Evolutionary conservation across 2,888 invertebrate species (phyloP), one percentile per base, ranked within the genome.

Genomic region (Drosophila lutescens): DNA sequence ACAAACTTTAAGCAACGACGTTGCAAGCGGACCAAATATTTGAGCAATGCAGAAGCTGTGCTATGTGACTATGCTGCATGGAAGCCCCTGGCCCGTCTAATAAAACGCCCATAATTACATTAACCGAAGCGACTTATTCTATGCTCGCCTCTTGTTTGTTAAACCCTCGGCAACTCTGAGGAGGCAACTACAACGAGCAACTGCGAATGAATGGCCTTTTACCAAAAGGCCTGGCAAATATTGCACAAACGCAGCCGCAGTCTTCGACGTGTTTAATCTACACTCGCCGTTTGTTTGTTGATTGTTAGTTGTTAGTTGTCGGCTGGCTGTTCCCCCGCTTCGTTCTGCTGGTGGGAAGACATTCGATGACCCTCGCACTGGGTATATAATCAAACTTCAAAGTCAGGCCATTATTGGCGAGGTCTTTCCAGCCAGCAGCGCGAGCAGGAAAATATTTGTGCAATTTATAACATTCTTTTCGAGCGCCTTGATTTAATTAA

Each of bases 351-450:
- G 62, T 55, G 51, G 53, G 46, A 32, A 73, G 63, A 76, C 67
- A 68, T 63, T 60, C 23, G 38, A 46, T 72, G 82, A 87, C 87
- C 82, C 85, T 86, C 82, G 67, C 79, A 84, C 62, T 15, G 70
- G 54, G 67, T 84, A 78, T 86, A 85, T 79, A 85, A 87, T 83
- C 73, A 82, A 74, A 80, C 74, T 76, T 86, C 88, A 83, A 88
- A 88, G 86, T 73, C 82, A 83, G 79, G 68, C 67, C 87, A 68
- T 68, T 62, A 55, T 74, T 73, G 55, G 73, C 55, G 40, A 59
- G 56, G 85, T 74, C 53, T 71, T 67, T 10, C 6, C 50, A 77
- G 69, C 80, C 51, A 79, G 69, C 83, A 72, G 63, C 63, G 66
- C 58, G 32, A 23, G 57, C 17, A 43, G 36, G 30, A 46, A 73